Evolutionary conservation across 2,797 vertebrate genomes (phyloP), one percentile per base, ranked within the genome.

Genomic region (Phrynocephalus vlangalii): DNA sequence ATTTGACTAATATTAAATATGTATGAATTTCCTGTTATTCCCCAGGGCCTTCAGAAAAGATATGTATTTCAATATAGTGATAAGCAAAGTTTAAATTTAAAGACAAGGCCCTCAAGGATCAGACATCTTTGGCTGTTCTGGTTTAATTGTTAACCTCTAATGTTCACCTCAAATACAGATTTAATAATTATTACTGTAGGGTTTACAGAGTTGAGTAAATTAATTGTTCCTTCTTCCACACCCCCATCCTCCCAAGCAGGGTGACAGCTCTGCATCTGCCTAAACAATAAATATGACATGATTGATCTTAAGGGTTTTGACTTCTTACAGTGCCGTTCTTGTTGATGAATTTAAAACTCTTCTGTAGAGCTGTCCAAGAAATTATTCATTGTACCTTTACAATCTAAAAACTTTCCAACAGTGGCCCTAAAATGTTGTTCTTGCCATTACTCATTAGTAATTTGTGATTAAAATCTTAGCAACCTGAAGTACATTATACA

Each of bases 1-100:
- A 94, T 91, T 95, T 94, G 94, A 95, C 90, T 92, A 94, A 90
- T 93, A 94, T 92, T 95, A 95, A 94, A 95, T 94, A 93, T 93
- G 79, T 90, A 94, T 94, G 88, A 93, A 94, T 93, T 91, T 95
- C 68, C 87, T 93, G 78, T 87, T 92, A 89, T 90, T 94, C 85
- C 86, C 92, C 89, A 89, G 82, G 86, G 87, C 24, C 86, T 13
- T 94, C 67, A 56, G 87, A 95, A 95, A 94, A 10, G 84, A 90
- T 71, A 93, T 90, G 88, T 90, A 94, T 95, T 94, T 94, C 92
- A 92, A 94, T 93, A 94, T 90, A 91, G 88, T 89, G 30, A 30
- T 87, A 93, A 89, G 24, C 71, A 92, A 92, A 91, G 72, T 93
- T 94, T 93, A 93, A 89, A 91, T 94, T 92, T 91, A 89, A 91